phyloP scores from a whole-genome alignment of 2,113 vertebrate species.

The Noctilio leporinus region DNA sequence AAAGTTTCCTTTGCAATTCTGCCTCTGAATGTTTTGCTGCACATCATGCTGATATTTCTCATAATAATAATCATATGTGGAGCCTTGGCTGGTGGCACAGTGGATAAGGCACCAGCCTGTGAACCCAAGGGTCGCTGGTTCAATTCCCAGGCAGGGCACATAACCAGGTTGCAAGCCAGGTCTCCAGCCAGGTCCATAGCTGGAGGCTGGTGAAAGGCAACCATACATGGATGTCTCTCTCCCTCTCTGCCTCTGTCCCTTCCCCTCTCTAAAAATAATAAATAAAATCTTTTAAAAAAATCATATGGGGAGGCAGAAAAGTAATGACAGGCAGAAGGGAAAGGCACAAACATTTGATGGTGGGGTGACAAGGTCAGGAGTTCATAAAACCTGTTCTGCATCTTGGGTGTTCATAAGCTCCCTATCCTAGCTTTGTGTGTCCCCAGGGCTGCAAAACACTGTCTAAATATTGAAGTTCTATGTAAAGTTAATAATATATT shows the following conservation, averaged over 20 bases:
- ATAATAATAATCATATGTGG: not conserved
- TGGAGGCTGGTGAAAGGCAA: too few species aligned
- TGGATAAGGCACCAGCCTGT: too few species aligned
- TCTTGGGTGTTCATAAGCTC: not conserved
- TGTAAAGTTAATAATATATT: slow-evolving; percentile 1
- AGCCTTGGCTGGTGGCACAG: too few species aligned
- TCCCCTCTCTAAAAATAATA: too few species aligned
- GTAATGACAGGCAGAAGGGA: not conserved
- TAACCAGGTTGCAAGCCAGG: too few species aligned
- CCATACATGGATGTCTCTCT: too few species aligned
- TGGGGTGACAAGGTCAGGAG: not conserved
- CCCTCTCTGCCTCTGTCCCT: too few species aligned
- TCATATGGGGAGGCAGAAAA: not conserved
- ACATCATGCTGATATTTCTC: not conserved
- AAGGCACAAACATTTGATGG: not conserved
- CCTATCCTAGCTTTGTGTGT: not conserved
- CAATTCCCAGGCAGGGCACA: too few species aligned
- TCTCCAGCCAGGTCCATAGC: too few species aligned
- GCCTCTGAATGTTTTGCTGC: not conserved
- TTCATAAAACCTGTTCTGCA: not conserved
- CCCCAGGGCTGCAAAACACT: not conserved
- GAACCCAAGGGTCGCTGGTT: too few species aligned
- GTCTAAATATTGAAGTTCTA: not conserved
- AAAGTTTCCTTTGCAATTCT: not conserved
- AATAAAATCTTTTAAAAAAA: too few species aligned